phyloP scores from a whole-genome alignment of 1,140 invertebrate species.

The Drosophila novamexicana region DNA sequence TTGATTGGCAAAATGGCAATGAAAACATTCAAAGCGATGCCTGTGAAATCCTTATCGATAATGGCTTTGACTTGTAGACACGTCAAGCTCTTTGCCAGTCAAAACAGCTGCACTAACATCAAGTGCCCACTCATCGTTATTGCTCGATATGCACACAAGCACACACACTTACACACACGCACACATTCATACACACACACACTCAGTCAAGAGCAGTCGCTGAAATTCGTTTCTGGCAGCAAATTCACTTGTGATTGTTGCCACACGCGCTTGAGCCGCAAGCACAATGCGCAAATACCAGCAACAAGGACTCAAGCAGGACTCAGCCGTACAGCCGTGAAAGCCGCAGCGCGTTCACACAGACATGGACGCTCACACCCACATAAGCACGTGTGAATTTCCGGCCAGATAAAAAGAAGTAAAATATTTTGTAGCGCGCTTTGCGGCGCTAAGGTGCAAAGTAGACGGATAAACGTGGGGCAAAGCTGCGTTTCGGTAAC shows the following conservation, averaged over 20 bases:
- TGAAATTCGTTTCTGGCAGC: conserved; percentile 24
- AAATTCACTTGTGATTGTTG: conserved; percentile 73
- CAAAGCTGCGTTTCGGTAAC: conserved; percentile 50
- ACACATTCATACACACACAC: neutral
- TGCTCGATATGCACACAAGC: conserved; percentile 44
- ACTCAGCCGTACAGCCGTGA: conserved; percentile 57
- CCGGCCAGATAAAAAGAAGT: conserved; percentile 20
- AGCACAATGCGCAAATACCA: conserved; percentile 48
- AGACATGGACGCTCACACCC: conserved; percentile 1
- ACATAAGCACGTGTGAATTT: conserved; percentile 14
- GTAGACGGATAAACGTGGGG: conserved; percentile 62
- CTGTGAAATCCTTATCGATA: conserved; percentile 18
- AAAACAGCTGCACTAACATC: conserved; percentile 58
- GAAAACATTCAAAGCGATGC: neutral
- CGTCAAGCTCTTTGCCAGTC: conserved; percentile 29
- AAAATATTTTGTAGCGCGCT: conserved; percentile 23
- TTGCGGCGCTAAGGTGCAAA: conserved; percentile 61
- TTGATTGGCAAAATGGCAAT: conserved; percentile 6
- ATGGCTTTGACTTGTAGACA: conserved; percentile 55
- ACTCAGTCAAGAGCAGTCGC: conserved; percentile 23
- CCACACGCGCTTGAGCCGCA: conserved; percentile 46
- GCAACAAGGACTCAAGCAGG: conserved; percentile 13
- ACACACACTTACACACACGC: conserved; percentile 24
- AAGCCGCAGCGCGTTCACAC: conserved; percentile 33
- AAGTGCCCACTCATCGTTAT: conserved; percentile 74